phyloP scores from a whole-genome alignment of 2,797 vertebrate species.

The Glyptemys insculpta region DNA sequence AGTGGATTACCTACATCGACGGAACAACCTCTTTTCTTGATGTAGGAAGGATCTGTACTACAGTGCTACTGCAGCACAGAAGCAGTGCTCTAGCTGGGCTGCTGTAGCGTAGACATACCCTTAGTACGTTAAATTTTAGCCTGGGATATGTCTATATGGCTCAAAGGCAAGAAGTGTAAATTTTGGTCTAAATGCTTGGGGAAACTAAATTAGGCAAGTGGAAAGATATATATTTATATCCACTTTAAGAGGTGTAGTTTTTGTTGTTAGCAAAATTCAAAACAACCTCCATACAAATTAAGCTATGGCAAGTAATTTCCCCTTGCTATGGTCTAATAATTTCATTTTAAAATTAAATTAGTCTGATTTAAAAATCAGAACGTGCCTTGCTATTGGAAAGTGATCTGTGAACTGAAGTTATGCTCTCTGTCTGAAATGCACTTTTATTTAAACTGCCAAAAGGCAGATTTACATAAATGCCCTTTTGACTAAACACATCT shows the following conservation, averaged over 20 bases:
- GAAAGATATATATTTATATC: not conserved
- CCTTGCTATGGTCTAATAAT: not conserved
- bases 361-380: not conserved
- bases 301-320: not conserved
- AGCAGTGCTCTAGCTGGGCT: not conserved
- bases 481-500: not conserved
- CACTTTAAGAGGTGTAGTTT: not conserved
- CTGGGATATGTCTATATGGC: not conserved
- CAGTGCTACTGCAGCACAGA: not conserved
- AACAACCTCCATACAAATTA: not conserved
- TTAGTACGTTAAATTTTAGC: not conserved
- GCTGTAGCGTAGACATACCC: not conserved
- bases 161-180: not conserved
- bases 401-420: not conserved
- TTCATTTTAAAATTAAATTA: constrained; percentile 20
- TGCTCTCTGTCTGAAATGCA: not conserved
- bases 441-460: not conserved
- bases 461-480: not conserved
- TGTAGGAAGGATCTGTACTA: not conserved
- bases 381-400: not conserved
- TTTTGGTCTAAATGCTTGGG: not conserved
- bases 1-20: not conserved
- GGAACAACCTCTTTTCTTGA: not conserved
- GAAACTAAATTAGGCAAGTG: not conserved
- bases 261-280: not conserved